Conservation (phyloP, 2,888 invertebrate species). For the Hirtodrosophila cameraria region DNA sequence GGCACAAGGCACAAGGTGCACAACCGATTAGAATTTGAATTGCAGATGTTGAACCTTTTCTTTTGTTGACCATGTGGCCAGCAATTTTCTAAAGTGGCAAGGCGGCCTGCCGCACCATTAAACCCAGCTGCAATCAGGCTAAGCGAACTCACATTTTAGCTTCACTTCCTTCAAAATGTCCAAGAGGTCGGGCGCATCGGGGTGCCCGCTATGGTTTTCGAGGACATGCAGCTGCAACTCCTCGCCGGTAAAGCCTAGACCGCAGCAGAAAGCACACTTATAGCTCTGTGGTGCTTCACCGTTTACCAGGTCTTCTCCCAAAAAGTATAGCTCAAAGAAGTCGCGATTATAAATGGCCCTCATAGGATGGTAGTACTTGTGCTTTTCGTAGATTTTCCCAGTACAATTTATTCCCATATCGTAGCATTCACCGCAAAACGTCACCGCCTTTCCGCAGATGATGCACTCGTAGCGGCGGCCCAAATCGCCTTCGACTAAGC, state of each 20-base stretch:
- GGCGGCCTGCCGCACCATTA: conserved; percentile 12
- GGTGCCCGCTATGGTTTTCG: conserved; percentile 35
- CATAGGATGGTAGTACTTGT: conserved; percentile 67
- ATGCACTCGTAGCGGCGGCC: conserved; percentile 51
- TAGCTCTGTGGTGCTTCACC: conserved; percentile 58
- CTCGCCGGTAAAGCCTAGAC: conserved; percentile 38
- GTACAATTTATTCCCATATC: conserved; percentile 32
- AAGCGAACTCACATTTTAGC: conserved; percentile 45
- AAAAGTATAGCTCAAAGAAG: conserved; percentile 42
- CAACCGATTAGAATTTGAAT: conserved; percentile 45
- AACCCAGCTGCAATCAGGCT: conserved; percentile 16
- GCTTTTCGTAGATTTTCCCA: conserved; percentile 12
- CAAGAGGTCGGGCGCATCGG: conserved; percentile 38
- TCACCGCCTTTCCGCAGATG: conserved; percentile 45
- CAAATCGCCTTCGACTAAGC: conserved; percentile 25
- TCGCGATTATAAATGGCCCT: conserved; percentile 43
- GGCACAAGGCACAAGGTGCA: conserved; percentile 10
- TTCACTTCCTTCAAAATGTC: conserved; percentile 41
- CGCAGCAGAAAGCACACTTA: conserved; percentile 50
- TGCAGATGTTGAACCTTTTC: conserved; percentile 49
- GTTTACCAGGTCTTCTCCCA: conserved; percentile 46
- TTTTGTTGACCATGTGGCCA: conserved; percentile 2
- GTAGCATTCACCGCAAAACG: conserved; percentile 51
- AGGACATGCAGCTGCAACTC: conserved; percentile 44
- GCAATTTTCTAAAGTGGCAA: conserved; percentile 66